These are phyloP conservation scores for Sitobion miscanthi DNA, from an alignment of 1,140 invertebrate genomes.

Conservation along the genomic window DNA sequence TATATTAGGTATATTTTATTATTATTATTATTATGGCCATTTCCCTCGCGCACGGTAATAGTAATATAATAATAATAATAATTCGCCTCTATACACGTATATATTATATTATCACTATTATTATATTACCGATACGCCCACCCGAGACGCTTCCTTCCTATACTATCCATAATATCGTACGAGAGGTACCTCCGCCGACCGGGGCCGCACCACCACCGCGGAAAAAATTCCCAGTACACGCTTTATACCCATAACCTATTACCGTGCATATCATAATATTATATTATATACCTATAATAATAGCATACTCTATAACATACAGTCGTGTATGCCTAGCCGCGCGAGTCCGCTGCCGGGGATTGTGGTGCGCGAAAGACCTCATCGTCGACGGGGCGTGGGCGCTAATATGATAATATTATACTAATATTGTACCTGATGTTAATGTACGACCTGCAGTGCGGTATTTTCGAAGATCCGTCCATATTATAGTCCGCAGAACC, in stretches of 20 bases:
- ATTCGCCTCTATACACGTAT: background rate
- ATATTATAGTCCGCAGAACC: background rate
- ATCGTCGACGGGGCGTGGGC: background rate
- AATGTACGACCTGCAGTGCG: background rate
- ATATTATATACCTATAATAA: too few species aligned
- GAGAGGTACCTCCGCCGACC: background rate
- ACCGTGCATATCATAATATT: background rate
- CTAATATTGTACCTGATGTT: background rate
- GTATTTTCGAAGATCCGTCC: background rate
- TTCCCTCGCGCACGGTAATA: background rate
- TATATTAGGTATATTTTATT: background rate
- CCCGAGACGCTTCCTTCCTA: conserved; percentile 13
- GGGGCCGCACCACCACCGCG: background rate
- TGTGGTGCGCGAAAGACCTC: background rate
- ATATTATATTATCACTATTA: background rate
- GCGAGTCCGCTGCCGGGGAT: background rate
- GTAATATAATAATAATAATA: background rate
- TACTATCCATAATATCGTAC: background rate
- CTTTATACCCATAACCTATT: background rate
- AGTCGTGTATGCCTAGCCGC: background rate
- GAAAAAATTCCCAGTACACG: background rate
- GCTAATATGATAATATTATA: background rate
- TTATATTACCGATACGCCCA: background rate
- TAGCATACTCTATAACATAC: background rate
- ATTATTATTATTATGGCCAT: background rate